These are phyloP conservation scores for Vannuccia rotundouncinata DNA, from an alignment of 2,888 invertebrate genomes.

Conservation along the genomic window DNA sequence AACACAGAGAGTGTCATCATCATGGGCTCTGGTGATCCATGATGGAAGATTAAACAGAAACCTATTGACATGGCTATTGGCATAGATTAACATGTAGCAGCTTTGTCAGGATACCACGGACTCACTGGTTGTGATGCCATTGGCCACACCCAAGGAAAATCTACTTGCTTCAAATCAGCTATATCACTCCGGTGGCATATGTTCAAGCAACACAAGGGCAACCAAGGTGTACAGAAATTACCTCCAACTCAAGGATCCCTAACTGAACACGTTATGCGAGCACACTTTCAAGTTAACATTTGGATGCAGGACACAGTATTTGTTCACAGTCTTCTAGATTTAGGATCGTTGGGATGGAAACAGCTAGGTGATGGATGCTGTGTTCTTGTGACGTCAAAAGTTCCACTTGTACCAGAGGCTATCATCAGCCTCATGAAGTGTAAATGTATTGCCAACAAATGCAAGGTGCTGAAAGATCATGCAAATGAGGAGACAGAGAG, in stretches of 20 bases:
- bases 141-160: constrained; percentile 18
- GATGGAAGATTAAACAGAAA: constrained; percentile 3
- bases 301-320: constrained; percentile 17
- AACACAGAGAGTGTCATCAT: constrained; percentile 20
- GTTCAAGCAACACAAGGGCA: constrained; percentile 17
- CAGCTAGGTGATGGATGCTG: background rate
- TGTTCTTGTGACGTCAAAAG: background rate
- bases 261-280: constrained; percentile 5
- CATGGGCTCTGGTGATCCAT: constrained; percentile 15
- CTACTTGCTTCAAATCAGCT: constrained; percentile 19
- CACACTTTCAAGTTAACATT: constrained; percentile 16
- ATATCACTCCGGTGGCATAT: constrained; percentile 9
- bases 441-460: background rate
- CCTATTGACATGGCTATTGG: constrained; percentile 19
- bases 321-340: constrained; percentile 9
- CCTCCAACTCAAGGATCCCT: constrained; percentile 9
- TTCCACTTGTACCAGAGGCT: background rate
- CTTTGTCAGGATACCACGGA: constrained; percentile 26
- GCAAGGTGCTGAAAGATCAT: background rate
- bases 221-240: constrained; percentile 5
- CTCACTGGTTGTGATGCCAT: constrained; percentile 25
- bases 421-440: background rate
- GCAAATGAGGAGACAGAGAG: background rate
- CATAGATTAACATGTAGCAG: constrained; percentile 20
- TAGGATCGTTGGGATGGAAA: background rate